Conservation (phyloP, 2,797 vertebrate species). For the Silurus lanzhouensis region DNA sequence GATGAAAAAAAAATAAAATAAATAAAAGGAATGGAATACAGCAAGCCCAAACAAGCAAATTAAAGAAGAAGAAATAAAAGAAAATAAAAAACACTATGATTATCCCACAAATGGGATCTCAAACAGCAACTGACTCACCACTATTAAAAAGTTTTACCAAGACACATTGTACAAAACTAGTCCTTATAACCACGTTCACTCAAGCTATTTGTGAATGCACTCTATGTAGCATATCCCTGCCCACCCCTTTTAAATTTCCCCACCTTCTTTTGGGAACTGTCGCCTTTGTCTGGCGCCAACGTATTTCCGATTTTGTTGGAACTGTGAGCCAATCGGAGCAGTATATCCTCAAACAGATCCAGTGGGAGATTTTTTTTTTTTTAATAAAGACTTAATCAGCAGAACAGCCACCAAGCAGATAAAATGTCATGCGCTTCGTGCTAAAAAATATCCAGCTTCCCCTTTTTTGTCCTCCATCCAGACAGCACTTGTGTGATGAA, state of each 20-base stretch:
- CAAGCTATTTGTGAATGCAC: conserved; percentile 83
- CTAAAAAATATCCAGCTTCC: conserved; percentile 97
- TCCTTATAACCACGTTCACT: conserved; percentile 81
- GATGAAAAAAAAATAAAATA: conserved; percentile 48
- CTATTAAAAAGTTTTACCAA: conserved; percentile 85
- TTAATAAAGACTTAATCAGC: conserved; percentile 97
- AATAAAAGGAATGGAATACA: conserved; percentile 69
- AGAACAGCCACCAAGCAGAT: conserved; percentile 99
- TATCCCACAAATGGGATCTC: conserved; percentile 73
- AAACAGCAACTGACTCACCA: conserved; percentile 80
- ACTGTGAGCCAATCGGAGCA: conserved; percentile 84
- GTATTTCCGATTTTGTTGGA: conserved; percentile 69
- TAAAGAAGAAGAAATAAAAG: conserved; percentile 71
- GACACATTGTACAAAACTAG: conserved; percentile 87
- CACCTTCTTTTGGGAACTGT: conserved; percentile 59
- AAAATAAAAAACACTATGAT: conserved; percentile 78
- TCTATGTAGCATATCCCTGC: conserved; percentile 73
- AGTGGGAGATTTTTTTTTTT: conserved; percentile 76
- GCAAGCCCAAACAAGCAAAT: conserved; percentile 76
- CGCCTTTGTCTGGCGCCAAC: conserved; percentile 66
- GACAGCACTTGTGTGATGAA: conserved; percentile 94
- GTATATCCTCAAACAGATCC: conserved; percentile 85
- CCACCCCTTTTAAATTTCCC: conserved; percentile 22
- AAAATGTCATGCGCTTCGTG: conserved; percentile 99
- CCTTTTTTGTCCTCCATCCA: conserved; percentile 83